Evolutionary conservation across 2,113 vertebrate species (phyloP).

Genomic region (Apodemus speciosus): DNA sequence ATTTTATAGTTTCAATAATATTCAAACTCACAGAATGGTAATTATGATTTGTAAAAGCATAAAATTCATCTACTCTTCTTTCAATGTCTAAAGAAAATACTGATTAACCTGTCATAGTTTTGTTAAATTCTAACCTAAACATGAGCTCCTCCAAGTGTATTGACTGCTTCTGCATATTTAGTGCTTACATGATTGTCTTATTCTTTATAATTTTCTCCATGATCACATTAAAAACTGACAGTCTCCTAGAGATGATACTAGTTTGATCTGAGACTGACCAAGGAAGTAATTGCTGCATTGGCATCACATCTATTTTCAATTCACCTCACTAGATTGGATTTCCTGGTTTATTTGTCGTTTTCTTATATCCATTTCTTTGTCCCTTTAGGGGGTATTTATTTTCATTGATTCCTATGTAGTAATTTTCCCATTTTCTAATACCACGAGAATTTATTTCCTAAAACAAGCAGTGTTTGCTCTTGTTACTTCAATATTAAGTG

Average conservation of each 20-base stretch:
- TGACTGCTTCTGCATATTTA: neutral
- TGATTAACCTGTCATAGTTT: neutral
- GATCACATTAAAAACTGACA: neutral
- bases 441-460: neutral
- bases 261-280: neutral
- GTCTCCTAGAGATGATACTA: neutral
- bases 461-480: neutral
- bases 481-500: neutral
- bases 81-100: neutral
- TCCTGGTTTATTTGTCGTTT: neutral
- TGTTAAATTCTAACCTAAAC: neutral
- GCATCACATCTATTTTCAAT: neutral
- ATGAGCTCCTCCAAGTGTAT: neutral
- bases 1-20: neutral
- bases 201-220: neutral
- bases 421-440: neutral
- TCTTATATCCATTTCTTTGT: neutral
- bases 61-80: neutral
- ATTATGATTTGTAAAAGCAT: neutral
- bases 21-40: neutral
- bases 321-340: neutral
- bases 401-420: neutral
- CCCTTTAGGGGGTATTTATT: neutral
- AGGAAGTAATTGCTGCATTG: neutral
- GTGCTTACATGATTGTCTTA: neutral